phyloP scores from a whole-genome alignment of 30 jellyfish, hydroid and myxozoan genomes.

The Sanderia malayensis region DNA sequence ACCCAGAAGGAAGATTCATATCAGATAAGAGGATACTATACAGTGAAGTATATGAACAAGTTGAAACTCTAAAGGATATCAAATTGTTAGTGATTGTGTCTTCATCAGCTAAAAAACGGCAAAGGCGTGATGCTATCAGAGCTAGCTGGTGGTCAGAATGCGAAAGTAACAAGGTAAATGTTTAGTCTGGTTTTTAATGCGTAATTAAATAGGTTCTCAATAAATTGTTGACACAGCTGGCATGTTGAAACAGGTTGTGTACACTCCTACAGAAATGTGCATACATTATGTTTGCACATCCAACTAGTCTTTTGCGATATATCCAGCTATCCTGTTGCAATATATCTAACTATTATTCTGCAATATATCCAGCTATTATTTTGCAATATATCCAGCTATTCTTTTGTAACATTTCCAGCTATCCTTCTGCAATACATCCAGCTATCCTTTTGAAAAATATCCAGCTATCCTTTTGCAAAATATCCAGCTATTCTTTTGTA shows the following conservation, averaged over 20 bases:
- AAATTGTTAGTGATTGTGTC: slow-evolving; percentile 53
- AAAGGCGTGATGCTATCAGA: slow-evolving; percentile 67
- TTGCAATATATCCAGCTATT: no score
- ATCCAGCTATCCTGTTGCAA: no score
- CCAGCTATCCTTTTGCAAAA: not conserved
- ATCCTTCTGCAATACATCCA: no score
- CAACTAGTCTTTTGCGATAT: no score
- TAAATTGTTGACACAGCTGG: not conserved
- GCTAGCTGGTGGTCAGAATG: slow-evolving; percentile 66
- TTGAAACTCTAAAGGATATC: slow-evolving; percentile 40
- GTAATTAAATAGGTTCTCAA: no score
- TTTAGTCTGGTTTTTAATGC: no score
- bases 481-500: no score
- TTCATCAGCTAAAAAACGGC: slow-evolving; percentile 46
- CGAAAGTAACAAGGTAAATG: slow-evolving; percentile 21
- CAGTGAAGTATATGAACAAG: slow-evolving; percentile 52
- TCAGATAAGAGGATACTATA: slow-evolving; percentile 53
- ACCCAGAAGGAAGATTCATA: slow-evolving; percentile 36
- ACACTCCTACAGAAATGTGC: not conserved
- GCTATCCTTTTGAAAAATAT: not conserved
- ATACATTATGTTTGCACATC: not conserved
- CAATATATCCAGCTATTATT: no score
- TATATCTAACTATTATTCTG: no score
- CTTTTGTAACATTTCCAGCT: no score
- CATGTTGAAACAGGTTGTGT: not conserved